Conservation (phyloP, 1,140 invertebrate genomes). For the Drosophila burlai region DNA sequence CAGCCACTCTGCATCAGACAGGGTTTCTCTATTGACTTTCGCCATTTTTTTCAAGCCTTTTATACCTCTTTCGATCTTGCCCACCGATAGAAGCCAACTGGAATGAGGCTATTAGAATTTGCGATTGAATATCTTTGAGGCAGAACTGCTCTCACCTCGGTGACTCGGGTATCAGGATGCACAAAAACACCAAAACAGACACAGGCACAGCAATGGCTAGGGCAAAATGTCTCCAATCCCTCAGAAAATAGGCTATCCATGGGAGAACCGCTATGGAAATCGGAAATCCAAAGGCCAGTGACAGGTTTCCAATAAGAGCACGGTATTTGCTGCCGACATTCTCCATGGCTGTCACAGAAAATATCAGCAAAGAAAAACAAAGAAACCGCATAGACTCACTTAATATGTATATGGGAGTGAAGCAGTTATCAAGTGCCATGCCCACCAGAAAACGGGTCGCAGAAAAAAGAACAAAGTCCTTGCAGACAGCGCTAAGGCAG, state of each 20-base stretch:
- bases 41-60: conserved; percentile 92
- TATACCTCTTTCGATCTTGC: conserved; percentile 91
- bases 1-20: conserved; percentile 89
- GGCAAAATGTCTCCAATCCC: conserved; percentile 90
- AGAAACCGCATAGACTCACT: conserved; percentile 86
- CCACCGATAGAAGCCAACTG: conserved; percentile 93
- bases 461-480: conserved; percentile 90
- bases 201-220: conserved; percentile 90
- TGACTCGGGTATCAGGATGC: conserved; percentile 92
- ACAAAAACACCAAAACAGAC: conserved; percentile 88
- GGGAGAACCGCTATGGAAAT: conserved; percentile 92
- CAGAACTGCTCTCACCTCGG: conserved; percentile 86
- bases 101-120: background rate
- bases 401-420: conserved; percentile 95
- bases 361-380: too few relatives aligned
- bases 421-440: conserved; percentile 94
- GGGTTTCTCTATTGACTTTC: conserved; percentile 90
- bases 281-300: conserved; percentile 90
- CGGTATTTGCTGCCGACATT: conserved; percentile 93
- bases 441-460: conserved; percentile 92
- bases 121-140: background rate
- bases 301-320: conserved; percentile 93
- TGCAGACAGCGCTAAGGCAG: conserved; percentile 88
- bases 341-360: conserved; percentile 88
- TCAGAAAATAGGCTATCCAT: conserved; percentile 91